Conservation (phyloP, 2,113 vertebrate species). For the Mohoua ochrocephala region DNA sequence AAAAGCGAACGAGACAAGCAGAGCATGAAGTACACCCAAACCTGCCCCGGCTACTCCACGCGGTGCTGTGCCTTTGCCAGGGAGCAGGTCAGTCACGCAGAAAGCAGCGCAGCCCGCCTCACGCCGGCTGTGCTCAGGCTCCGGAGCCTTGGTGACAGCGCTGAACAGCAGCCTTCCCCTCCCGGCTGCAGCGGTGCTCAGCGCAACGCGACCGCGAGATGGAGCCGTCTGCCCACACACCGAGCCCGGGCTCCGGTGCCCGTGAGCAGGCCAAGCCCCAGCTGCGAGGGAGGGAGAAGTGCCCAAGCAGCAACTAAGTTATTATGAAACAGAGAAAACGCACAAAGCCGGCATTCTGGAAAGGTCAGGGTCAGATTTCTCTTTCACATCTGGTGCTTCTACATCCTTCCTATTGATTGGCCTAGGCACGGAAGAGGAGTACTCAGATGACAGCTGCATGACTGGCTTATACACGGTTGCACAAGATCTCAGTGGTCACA, state of each 20-base stretch:
- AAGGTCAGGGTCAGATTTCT: not conserved
- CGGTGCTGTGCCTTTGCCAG: not conserved
- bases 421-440: not conserved
- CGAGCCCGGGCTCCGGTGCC: not conserved
- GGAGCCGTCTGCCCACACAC: not conserved
- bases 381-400: not conserved
- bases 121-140: not conserved
- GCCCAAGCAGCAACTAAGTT: not conserved
- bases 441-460: not conserved
- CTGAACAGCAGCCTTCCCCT: fast-evolving
- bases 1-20: not conserved
- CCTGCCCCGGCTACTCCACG: not conserved
- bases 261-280: fast-evolving
- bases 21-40: not conserved
- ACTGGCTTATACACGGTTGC: not conserved
- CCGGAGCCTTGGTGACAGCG: fast-evolving
- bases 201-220: not conserved
- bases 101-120: not conserved
- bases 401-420: not conserved
- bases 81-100: not conserved
- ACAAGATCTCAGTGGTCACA: not conserved
- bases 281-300: not conserved
- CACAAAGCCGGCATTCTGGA: not conserved
- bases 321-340: not conserved
- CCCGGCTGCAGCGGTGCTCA: not conserved